These are phyloP conservation scores for Agrochola lychnidis DNA, from an alignment of 2,888 invertebrate genomes.

Conservation along the genomic window DNA sequence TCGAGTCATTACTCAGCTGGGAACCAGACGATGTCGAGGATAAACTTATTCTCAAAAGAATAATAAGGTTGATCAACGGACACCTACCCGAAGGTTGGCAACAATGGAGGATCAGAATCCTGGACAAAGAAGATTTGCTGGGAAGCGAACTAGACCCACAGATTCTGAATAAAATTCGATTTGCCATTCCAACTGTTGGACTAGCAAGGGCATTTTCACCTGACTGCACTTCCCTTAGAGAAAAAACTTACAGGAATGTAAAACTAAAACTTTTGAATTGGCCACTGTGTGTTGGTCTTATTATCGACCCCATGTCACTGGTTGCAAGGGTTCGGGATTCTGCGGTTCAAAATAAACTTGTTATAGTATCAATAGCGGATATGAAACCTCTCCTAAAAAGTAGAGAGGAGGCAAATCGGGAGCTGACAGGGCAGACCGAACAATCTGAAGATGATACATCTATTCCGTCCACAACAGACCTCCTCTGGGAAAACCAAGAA, in stretches of 20 bases:
- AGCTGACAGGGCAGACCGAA: neutral
- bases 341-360: neutral
- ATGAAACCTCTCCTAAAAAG: neutral
- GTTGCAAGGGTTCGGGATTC: slow-evolving; percentile 1
- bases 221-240: neutral
- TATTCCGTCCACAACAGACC: neutral
- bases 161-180: slow-evolving; percentile 12
- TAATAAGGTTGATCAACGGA: no score
- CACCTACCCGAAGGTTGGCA: no score
- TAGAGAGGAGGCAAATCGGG: neutral
- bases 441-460: slow-evolving; percentile 2
- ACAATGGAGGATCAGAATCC: no score
- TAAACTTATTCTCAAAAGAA: no score
- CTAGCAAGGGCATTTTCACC: slow-evolving; percentile 6
- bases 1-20: no score
- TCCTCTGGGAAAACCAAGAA: slow-evolving; percentile 5
- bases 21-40: no score
- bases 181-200: slow-evolving; percentile 3
- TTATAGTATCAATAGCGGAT: neutral
- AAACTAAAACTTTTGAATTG: slow-evolving; percentile 3
- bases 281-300: slow-evolving; percentile 3
- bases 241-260: slow-evolving; percentile 6
- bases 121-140: no score
- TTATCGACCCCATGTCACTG: neutral
- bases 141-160: neutral